Base-by-base conservation (phyloP, 2,797 vertebrate species). In the Chelon labrosus region DNA sequence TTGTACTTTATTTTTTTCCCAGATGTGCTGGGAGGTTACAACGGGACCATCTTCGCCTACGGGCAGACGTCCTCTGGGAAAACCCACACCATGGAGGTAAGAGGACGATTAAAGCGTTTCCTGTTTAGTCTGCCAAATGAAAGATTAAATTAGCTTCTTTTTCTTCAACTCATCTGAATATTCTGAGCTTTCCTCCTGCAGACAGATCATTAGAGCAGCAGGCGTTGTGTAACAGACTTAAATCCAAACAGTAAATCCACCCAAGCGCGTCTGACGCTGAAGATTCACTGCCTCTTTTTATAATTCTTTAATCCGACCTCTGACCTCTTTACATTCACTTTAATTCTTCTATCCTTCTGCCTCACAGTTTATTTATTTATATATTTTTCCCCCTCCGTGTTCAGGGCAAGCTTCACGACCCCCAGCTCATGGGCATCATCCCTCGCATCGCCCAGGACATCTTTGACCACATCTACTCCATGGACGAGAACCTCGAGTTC, bases 381-480 rank as follows among this genome's bases (percentile, higher is more conserved):
- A 2, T 38, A 6, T 4, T 38, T 38, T 38, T 39, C 38, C 7
- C 4, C 31, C 31, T 31, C 31, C 7, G 38, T 6, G 79, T 22
- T 0, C 88, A 98, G 97, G 97, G 97, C 5, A 98, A 96, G 57
- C 94, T 98, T 14, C 97, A 98, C 4, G 94, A 98, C 90, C 92
- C 93, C 20, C 96, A 97, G 80, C 93, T 96, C 75, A 98, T 98
- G 97, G 97, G 97, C 4, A 98, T 98, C 87, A 98, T 98, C 77
- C 97, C 97, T 2, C 96, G 97, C 37, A 97, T 98, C 0, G 93
- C 96, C 17, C 95, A 92, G 0, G 97, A 98, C 92, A 98, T 98
- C 90, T 98, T 98, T 1, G 95, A 98, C 91, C 97, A 98, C 88
- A 98, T 98, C 92, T 98, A 98, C 92, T 97, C 97, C 88, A 98